Percentiles rank a stretch among this genome's conserved stretches.
phyloP scores from a whole-genome alignment of 2,797 vertebrate species.

The Hoplostethus atlanticus region DNA sequence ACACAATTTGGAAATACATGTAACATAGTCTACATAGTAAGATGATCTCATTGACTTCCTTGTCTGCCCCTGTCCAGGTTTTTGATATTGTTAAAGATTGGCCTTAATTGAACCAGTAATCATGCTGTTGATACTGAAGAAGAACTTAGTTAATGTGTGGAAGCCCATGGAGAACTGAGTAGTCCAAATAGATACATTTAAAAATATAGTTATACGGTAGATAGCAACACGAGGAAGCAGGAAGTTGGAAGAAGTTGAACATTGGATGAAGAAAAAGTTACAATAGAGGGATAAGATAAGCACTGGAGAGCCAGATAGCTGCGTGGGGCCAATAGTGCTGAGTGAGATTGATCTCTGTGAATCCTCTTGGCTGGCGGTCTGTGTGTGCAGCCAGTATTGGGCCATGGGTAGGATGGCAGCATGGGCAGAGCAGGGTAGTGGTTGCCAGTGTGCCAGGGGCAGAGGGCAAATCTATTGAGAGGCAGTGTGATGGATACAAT shows the following conservation, averaged over 20 bases:
- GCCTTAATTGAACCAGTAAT: background rate
- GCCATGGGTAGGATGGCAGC: constrained; percentile 73
- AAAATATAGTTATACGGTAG: background rate
- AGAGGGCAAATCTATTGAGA: constrained; percentile 86
- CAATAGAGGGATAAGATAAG: constrained; percentile 51
- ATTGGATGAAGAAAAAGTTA: constrained; percentile 30
- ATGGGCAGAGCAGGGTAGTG: constrained; percentile 79
- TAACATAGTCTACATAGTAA: background rate
- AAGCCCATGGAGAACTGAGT: background rate
- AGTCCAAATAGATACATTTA: background rate
- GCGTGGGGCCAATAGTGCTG: constrained; percentile 77
- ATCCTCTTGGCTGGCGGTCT: constrained; percentile 77
- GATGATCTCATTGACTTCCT: background rate
- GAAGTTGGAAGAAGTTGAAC: constrained; percentile 13
- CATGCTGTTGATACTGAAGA: background rate
- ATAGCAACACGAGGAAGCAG: background rate
- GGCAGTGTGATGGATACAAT: constrained; percentile 86
- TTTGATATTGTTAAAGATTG: background rate
- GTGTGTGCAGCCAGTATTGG: constrained; percentile 69
- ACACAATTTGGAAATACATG: background rate
- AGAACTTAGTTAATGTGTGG: background rate
- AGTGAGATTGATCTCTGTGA: constrained; percentile 78
- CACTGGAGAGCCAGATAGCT: constrained; percentile 47
- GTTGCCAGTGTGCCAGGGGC: constrained; percentile 76
- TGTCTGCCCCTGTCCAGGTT: background rate